Evolutionary conservation across 2,888 invertebrate genomes (phyloP), one percentile per base, ranked within the genome.

Genomic region (Steinernema scapterisci): DNA sequence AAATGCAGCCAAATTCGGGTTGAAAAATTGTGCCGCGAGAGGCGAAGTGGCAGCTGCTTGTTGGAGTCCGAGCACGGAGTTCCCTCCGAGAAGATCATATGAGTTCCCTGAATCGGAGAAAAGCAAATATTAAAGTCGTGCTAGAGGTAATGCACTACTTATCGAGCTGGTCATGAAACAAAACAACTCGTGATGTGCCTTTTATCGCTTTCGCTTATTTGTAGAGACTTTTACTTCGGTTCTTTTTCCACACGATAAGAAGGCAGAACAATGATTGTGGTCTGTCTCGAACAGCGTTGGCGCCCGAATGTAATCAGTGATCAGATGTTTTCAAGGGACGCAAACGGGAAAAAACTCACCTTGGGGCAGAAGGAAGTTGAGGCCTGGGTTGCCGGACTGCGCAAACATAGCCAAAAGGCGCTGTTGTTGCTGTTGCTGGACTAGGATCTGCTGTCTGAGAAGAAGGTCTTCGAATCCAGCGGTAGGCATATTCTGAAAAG

Each of bases 361-460:
- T 70, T 54, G 72, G 21, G 79, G 72, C 72, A 82, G 80, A n/a
- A 79, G 70, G 21, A 82, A 76, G 48, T 79, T 76, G 73, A 82
- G 73, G 38, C 54, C 48, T 71, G 63, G 63, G 63, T 63, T 63
- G 5, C 63, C 63, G 5, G 54, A 54, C 25, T 63, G 63, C 16
- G 54, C 75, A 11, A 80, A 56, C 73, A 83, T 78, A 43, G 80
- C 77, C n/a, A 82, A 51, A 27, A 81, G 27, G 9, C 52, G 72
- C 27, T 48, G 52, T 25, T 72, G 52, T 25, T 72, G 72, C 27
- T 72, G 51, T 51, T 71, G 74, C 44, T 38, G 44, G n/a, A 27
- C 54, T 3, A 48, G 38, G 31, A 46, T 43, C 56, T 75, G 48
- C 31, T 70, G 51, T 19, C 71, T 38, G 48, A 45, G 9, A 38